Evolutionary conservation across 2,113 vertebrate genomes (phyloP).

Genomic region (Ariopsis seemanni): DNA sequence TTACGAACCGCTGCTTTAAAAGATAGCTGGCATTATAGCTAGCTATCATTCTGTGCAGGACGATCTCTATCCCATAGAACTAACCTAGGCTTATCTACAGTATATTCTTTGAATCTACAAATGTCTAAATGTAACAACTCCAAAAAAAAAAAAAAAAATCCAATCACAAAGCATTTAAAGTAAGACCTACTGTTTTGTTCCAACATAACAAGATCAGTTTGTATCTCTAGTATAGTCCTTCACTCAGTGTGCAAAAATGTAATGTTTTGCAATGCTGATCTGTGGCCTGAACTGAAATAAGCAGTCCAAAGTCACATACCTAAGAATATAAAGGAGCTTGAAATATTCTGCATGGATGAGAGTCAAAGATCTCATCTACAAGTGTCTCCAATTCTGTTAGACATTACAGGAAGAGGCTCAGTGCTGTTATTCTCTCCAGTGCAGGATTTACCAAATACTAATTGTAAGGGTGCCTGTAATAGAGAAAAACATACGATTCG

Average conservation of each 20-base stretch:
- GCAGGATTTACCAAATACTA: not conserved
- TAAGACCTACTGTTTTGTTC: not conserved
- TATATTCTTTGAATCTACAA: not conserved
- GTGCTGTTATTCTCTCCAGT: no score
- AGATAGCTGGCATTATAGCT: not conserved
- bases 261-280: not conserved
- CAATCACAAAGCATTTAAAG: no score
- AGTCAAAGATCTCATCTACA: not conserved
- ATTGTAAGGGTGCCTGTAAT: not conserved
- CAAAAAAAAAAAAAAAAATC: not conserved
- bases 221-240: not conserved
- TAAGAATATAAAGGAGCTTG: not conserved
- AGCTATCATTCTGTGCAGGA: not conserved
- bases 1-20: no score
- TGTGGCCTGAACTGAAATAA: not conserved
- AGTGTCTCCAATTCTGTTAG: not conserved
- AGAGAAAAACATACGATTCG: not conserved
- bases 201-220: not conserved
- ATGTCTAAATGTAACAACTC: not conserved
- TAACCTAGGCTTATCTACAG: not conserved
- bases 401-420: not conserved
- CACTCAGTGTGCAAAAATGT: not conserved
- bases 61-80: not conserved
- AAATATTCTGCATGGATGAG: not conserved
- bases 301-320: not conserved